Base-by-base conservation (phyloP, 2,888 invertebrate species). In the Tiliacea aurago region DNA sequence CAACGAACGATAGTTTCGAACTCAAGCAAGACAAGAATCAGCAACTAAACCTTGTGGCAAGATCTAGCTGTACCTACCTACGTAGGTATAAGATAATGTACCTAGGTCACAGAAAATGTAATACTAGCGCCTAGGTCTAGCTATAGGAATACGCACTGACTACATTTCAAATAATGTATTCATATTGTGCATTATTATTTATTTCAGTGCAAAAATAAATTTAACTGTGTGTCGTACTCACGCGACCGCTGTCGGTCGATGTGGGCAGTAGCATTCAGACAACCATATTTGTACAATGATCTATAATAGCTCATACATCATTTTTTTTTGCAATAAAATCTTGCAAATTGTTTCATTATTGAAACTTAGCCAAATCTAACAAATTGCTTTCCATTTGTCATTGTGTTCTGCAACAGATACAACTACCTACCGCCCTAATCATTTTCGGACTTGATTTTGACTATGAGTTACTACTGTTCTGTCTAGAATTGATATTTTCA, bases 241-340 rank as follows among this genome's bases (percentile, higher is more conserved):
- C 87, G 80, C 87, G 86, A 56, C 85, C 84, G 87, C 84, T 13
- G 67, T 89, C 86, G 85, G 86, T 10, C 86, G 87, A 86, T 45
- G 90, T 87, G 91, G 90, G 83, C 87, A 89, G 90, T 90, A 89
- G 84, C 90, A 85, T 69, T 84, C 88, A 80, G 61, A 86, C 86
- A 80, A 20, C 23, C 68, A 28, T 82, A n/a, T 77, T 53, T 47
- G 68, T 65, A 55, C 23, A 69, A 41, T 59, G 33, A 71, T 47
- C 76, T 71, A 20, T 59, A 37, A 69, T 28, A 59, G 51, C 51
- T 59, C 68, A 69, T 69, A 69, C 69, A 77, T 58, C 56, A 74
- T 28, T 28, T 28, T 28, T n/a, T 68, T 74, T 58, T 74, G 73
- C 49, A 69, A 78, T 43, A 15, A 41, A 56, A 68, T 73, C 20